Percentiles rank a stretch among this genome's conserved stretches.
Conservation (phyloP, 2,888 invertebrate species). For the Caenorhabditis sulstoni region DNA sequence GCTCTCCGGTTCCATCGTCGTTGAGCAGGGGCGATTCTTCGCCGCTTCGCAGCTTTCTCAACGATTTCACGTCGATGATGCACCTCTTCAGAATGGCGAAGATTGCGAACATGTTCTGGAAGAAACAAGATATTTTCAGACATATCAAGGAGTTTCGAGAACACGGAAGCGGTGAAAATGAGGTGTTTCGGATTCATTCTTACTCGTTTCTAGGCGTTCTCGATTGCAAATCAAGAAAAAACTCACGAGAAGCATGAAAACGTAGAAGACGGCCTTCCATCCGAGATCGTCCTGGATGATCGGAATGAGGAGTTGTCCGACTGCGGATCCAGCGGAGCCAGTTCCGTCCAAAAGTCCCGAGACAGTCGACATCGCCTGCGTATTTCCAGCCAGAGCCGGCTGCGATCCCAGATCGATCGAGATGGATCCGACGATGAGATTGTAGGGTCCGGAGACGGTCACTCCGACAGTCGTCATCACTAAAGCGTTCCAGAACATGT, state of each 20-base stretch:
- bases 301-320: conserved; percentile 82
- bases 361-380: conserved; percentile 82
- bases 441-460: conserved; percentile 82
- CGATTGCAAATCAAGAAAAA: no score
- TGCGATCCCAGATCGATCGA: conserved; percentile 82
- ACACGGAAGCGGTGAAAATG: no score
- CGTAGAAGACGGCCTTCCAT: conserved; percentile 82
- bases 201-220: no score
- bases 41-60: conserved; percentile 58
- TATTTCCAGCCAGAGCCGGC: conserved; percentile 81
- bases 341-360: conserved; percentile 83
- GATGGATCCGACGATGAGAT: conserved; percentile 82
- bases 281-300: conserved; percentile 80
- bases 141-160: no score
- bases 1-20: conserved; percentile 37
- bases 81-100: conserved; percentile 73
- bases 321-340: conserved; percentile 83
- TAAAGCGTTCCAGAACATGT: conserved; percentile 80
- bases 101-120: conserved; percentile 75
- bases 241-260: conserved; percentile 84
- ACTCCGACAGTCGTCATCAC: conserved; percentile 82
- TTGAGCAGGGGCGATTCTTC: conserved; percentile 69
- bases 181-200: no score
- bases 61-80: conserved; percentile 67
- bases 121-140: not conserved